Percentiles rank a stretch among this genome's conserved stretches.
Conservation (phyloP, 2,113 vertebrate genomes). For the Glaucomys volans region DNA sequence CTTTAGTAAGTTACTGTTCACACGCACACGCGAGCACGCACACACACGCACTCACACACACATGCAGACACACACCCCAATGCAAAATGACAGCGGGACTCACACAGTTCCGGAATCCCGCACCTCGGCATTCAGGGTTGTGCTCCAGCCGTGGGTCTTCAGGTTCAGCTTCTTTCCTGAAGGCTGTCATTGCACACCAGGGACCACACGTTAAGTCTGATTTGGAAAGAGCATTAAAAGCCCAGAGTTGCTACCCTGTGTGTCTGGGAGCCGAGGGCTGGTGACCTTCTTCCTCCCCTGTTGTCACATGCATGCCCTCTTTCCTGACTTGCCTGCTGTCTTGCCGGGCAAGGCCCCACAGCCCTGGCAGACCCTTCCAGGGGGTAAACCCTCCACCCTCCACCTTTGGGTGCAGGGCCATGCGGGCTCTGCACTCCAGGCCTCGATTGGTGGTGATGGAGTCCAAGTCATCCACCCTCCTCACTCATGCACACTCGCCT, state of each 20-base stretch:
- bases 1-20: not conserved
- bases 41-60: not conserved
- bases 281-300: not conserved
- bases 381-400: not conserved
- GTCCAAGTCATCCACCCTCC: too few relatives aligned
- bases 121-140: not conserved
- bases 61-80: too few relatives aligned
- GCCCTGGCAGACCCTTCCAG: too few relatives aligned
- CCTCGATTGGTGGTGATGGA: too few relatives aligned
- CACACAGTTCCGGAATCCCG: not conserved
- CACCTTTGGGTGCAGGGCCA: not conserved
- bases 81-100: accelerated
- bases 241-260: not conserved
- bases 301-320: accelerated
- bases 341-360: accelerated
- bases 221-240: not conserved
- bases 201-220: not conserved
- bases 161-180: not conserved
- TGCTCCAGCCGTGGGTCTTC: not conserved
- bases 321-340: not conserved
- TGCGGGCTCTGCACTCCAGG: accelerated
- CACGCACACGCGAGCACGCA: not conserved
- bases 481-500: too few relatives aligned
- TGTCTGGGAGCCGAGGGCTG: not conserved
- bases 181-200: not conserved